phyloP scores from a whole-genome alignment of 2,888 invertebrate species.

The Meloe dianella region DNA sequence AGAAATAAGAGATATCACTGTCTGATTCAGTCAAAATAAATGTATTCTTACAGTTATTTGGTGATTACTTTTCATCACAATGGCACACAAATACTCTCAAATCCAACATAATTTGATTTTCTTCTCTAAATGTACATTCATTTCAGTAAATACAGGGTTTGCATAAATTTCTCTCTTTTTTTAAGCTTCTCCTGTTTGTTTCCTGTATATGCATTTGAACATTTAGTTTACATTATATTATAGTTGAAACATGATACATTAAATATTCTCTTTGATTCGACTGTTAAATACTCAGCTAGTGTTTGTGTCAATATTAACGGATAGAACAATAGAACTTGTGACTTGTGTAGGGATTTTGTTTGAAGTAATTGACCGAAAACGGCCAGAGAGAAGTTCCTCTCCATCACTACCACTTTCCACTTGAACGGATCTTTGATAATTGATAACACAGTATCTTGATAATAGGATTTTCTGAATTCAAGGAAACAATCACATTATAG shows the following conservation, averaged over 20 bases:
- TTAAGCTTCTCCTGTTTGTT: background rate
- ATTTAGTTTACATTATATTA: background rate
- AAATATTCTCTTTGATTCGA: background rate
- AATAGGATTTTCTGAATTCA: conserved; percentile 10
- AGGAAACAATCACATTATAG: conserved; percentile 11
- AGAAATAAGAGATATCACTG: background rate
- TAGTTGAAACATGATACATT: background rate
- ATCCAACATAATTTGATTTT: background rate
- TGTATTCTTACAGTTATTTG: background rate
- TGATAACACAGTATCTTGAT: conserved; percentile 11
- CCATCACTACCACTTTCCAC: background rate
- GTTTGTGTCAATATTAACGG: background rate
- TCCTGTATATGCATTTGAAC: background rate
- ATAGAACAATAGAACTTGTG: conserved; percentile 5
- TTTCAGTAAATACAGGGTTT: too few species aligned
- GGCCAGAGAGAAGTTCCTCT: background rate
- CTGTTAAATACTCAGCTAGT: background rate
- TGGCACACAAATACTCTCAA: background rate
- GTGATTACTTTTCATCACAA: conserved; percentile 3
- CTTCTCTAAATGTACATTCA: background rate
- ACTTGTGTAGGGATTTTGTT: background rate
- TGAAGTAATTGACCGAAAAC: conserved; percentile 9
- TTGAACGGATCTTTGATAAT: conserved; percentile 8
- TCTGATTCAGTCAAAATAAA: conserved; percentile 6
- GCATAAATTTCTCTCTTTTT: background rate